Conservation (phyloP, 2,888 invertebrate species). For the Syrphus vitripennis region DNA sequence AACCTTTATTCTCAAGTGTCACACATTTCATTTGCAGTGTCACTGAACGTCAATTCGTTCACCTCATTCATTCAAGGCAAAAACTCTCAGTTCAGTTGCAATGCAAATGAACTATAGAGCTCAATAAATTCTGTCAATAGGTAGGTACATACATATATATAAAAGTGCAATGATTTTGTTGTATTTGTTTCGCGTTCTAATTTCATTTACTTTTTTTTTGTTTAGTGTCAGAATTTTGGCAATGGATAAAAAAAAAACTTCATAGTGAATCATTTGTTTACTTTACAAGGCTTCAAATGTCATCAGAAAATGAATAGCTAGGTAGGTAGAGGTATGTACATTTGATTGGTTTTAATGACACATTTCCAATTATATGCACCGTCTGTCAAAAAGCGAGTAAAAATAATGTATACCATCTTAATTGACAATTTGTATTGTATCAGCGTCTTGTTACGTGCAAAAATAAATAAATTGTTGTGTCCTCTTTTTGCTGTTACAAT, state of each 20-base stretch:
- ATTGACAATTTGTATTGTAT: neutral
- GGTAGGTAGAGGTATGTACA: neutral
- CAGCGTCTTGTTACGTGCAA: slow-evolving; percentile 1
- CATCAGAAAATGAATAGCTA: neutral
- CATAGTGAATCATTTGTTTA: neutral
- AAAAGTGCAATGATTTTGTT: slow-evolving; percentile 5
- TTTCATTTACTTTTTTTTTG: neutral
- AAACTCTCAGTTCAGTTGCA: neutral
- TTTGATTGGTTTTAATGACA: neutral
- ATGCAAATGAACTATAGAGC: neutral
- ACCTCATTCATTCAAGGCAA: slow-evolving; percentile 22
- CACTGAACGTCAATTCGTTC: slow-evolving; percentile 36
- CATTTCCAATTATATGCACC: neutral
- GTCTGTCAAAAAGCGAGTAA: neutral
- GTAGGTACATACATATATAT: too few species aligned
- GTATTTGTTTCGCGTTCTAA: slow-evolving; percentile 5
- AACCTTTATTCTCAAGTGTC: slow-evolving; percentile 7
- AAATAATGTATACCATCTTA: neutral
- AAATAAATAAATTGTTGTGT: slow-evolving; percentile 20
- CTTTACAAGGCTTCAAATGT: neutral
- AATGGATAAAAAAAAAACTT: neutral
- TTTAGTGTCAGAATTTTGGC: neutral
- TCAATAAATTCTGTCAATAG: slow-evolving; percentile 2
- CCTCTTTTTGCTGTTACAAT: slow-evolving; percentile 11
- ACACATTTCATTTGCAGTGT: neutral